These are phyloP conservation scores for Anseranas semipalmata DNA, from an alignment of 2,113 vertebrate species.

Conservation along the genomic window DNA sequence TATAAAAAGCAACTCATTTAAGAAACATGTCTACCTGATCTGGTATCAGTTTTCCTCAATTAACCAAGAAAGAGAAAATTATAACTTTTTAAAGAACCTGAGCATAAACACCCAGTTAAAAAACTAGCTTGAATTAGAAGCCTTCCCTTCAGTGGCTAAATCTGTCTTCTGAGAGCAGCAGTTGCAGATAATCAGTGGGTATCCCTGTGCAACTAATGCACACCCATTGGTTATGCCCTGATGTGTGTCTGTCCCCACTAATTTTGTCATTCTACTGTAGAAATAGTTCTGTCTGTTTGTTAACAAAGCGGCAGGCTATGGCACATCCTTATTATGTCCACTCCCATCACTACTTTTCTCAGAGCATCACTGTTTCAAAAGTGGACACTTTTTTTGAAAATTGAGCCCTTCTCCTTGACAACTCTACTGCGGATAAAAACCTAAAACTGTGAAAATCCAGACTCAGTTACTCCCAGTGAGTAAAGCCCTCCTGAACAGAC, in stretches of 20 bases:
- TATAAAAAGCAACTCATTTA: background rate
- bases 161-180: background rate
- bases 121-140: background rate
- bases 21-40: fast-evolving
- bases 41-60: background rate
- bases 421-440: background rate
- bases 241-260: background rate
- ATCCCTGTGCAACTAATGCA: background rate
- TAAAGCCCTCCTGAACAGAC: background rate
- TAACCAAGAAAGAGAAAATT: background rate
- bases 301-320: background rate
- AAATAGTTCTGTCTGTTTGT: background rate
- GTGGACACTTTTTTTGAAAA: background rate
- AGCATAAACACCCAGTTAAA: background rate
- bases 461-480: background rate
- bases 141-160: background rate
- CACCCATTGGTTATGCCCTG: fast-evolving
- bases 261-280: background rate
- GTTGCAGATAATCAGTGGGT: background rate
- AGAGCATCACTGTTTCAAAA: background rate
- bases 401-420: background rate
- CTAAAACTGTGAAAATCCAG: background rate
- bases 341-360: background rate
- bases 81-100: background rate
- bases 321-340: background rate